A percentile compares a stretch with the other conserved stretches of the same genome.
Evolutionary conservation across 2,797 vertebrate genomes (phyloP).

Genomic region (Alosa sapidissima): DNA sequence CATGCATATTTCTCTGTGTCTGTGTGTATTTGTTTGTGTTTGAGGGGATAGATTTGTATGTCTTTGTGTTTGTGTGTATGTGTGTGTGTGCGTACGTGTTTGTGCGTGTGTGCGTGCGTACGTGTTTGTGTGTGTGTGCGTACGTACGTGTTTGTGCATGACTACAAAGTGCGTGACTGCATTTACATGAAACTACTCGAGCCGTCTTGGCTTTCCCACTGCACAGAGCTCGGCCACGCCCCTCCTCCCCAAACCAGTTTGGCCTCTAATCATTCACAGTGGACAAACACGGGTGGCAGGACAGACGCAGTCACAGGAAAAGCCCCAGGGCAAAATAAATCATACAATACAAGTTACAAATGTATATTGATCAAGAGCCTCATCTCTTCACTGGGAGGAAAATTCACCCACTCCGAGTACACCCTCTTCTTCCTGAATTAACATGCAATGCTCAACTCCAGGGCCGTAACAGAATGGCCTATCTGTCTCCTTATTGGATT

Average conservation of each 20-base stretch:
- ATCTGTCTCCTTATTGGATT: not conserved
- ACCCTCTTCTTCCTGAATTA: not conserved
- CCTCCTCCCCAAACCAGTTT: not conserved
- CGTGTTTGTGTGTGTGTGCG: not conserved
- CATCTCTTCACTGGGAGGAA: not conserved
- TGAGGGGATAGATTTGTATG: no score
- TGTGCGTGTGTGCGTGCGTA: not conserved
- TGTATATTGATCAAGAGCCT: conserved; percentile 1
- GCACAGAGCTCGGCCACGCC: not conserved
- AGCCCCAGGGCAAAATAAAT: not conserved
- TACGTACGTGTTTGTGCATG: not conserved
- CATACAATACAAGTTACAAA: not conserved
- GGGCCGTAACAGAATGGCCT: not conserved
- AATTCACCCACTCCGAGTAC: not conserved
- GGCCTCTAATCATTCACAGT: not conserved
- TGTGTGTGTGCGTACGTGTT: not conserved
- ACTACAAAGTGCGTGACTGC: not conserved
- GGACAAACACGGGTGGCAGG: not conserved
- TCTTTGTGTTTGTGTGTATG: not conserved
- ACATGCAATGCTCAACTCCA: not conserved
- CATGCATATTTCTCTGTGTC: not conserved
- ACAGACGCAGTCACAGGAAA: not conserved
- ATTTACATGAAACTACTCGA: not conserved
- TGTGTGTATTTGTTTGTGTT: not conserved
- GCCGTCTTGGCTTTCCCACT: conserved; percentile 1